Evolutionary conservation across 2,113 vertebrate species (phyloP), one percentile per base, ranked within the genome.

Genomic region (Helogale parvula): DNA sequence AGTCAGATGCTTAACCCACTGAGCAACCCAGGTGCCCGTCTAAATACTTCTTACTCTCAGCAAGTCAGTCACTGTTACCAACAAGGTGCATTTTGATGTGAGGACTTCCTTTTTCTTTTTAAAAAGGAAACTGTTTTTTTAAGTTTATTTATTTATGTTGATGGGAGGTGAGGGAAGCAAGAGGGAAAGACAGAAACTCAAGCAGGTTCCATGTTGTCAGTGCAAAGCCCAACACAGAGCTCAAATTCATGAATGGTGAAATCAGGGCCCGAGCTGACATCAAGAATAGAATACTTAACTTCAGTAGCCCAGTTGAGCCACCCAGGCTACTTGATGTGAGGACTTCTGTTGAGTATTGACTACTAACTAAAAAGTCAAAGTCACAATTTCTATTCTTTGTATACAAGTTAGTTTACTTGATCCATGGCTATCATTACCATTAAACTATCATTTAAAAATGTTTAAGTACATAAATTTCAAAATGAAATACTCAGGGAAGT

Each of bases 401-500:
- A 54, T 17, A 93, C 4, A 60, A 31, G 5, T 71, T 50, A 65
- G 4, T 23, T 91, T 88, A 47, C 7, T 52, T 72, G 57, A 93
- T 54, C 25, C 12, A 68, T 54, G 45, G 12, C 54, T 41, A 66
- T 41, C 19, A 93, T 76, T 88, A 82, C 1, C 47, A 93, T n/a
- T 41, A 92, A 86, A 65, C 2, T 29, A 52, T 69, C 2, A 85
- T 35, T n/a, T 57, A 52, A 23, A 69, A 60, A 9, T 8, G 16
- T 68, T 33, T 23, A 77, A 93, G 52, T 21, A 88, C 66, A 65
- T 41, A 89, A 35, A 93, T 68, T 90, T 84, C 6, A 93, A 91
- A 89, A 77, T 60, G 60, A 96, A 96, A 86, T 77, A 93, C 33
- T 92, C 41, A 96, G 96, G 10, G 2, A 68, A 82, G 14, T 65